Evolutionary conservation across 1,140 invertebrate species (phyloP).

Genomic region (Drosophila lowei): DNA sequence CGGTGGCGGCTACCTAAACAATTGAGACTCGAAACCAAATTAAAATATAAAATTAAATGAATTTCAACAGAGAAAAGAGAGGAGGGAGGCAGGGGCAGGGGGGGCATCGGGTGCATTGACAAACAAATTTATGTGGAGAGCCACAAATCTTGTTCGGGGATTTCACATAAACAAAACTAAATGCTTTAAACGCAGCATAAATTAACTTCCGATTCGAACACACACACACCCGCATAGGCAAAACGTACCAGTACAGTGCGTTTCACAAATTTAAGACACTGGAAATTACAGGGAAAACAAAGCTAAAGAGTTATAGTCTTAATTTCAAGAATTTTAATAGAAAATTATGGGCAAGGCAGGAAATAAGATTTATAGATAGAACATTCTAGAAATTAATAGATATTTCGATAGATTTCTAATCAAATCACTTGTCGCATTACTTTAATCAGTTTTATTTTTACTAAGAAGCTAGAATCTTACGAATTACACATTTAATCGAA

Average conservation of each 20-base stretch:
- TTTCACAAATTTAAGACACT: neutral
- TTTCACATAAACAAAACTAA: slow-evolving; percentile 74
- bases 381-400: no score
- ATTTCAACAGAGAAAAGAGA: slow-evolving; percentile 38
- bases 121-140: slow-evolving; percentile 74
- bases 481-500: no score
- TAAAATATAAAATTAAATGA: slow-evolving; percentile 51
- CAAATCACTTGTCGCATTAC: no score
- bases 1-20: slow-evolving; percentile 50
- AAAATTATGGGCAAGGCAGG: no score
- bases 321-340: no score
- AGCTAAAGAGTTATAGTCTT: no score
- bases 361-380: no score
- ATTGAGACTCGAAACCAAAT: slow-evolving; percentile 29
- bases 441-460: no score
- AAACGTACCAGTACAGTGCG: slow-evolving; percentile 12
- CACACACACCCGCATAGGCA: slow-evolving; percentile 10
- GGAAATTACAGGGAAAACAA: no score
- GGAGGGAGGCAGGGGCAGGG: neutral
- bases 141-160: slow-evolving; percentile 62
- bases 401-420: no score
- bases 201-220: slow-evolving; percentile 68
- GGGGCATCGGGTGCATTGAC: slow-evolving; percentile 57
- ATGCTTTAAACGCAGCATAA: slow-evolving; percentile 63
- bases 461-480: no score